Evolutionary conservation across 2,888 invertebrate species (phyloP).

Genomic region (Emmelina monodactyla): DNA sequence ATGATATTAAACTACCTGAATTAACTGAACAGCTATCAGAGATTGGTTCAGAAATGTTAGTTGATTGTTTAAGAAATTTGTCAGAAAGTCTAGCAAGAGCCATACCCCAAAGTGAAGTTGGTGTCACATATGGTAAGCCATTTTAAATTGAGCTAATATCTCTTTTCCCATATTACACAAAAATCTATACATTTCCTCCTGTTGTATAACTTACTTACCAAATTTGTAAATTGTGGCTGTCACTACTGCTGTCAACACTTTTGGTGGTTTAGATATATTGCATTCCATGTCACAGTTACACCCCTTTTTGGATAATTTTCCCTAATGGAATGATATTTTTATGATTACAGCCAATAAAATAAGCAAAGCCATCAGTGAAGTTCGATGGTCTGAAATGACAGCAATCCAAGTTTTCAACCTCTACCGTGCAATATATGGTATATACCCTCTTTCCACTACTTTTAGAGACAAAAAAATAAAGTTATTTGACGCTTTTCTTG

Average conservation of each 20-base stretch:
- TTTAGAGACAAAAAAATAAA: conserved; percentile 70
- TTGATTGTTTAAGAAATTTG: conserved; percentile 68
- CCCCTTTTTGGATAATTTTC: no score
- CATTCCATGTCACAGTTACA: no score
- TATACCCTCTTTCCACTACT: conserved; percentile 68
- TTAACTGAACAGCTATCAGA: conserved; percentile 70
- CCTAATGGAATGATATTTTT: no score
- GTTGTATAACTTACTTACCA: no score
- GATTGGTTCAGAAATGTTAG: conserved; percentile 73
- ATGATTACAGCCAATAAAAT: conserved; percentile 81
- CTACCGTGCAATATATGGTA: conserved; percentile 72
- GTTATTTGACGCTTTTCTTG: conserved; percentile 64
- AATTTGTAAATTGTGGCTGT: no score
- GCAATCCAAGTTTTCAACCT: conserved; percentile 74
- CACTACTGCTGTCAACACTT: no score
- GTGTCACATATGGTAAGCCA: conserved; percentile 74
- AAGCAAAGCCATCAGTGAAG: conserved; percentile 61
- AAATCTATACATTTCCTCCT: no score
- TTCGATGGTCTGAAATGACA: conserved; percentile 73
- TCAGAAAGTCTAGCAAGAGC: conserved; percentile 66
- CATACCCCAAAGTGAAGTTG: conserved; percentile 65
- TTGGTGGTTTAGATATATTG: no score
- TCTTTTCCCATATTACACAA: no score
- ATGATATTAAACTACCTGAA: conserved; percentile 70
- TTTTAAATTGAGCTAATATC: no score